Conservation (phyloP, 2,113 vertebrate genomes). For the Climacteris rufus region DNA sequence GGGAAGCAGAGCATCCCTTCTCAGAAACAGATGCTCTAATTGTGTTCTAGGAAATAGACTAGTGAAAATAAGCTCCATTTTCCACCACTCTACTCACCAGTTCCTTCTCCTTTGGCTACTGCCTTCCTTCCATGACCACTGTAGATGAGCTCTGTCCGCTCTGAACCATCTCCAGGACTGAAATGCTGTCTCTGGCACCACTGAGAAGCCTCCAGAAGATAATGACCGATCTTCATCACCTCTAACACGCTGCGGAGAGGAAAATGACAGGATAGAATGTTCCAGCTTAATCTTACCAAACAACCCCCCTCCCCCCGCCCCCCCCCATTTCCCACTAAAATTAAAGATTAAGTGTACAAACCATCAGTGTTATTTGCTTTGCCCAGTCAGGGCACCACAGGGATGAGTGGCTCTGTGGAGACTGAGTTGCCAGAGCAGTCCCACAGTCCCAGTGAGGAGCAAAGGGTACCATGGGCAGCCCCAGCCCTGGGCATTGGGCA, state of each 20-base stretch:
- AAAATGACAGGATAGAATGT: not conserved
- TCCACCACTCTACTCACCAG: accelerated
- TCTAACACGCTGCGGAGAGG: not conserved
- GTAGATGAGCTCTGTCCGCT: not conserved
- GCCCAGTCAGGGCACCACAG: too few species aligned
- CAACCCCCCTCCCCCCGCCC: too few species aligned
- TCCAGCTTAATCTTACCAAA: not conserved
- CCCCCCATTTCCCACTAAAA: not conserved
- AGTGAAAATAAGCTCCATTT: not conserved
- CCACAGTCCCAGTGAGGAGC: not conserved
- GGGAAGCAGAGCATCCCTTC: not conserved
- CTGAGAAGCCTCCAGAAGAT: not conserved
- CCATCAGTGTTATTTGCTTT: not conserved
- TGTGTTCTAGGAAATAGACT: not conserved
- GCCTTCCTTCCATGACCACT: not conserved
- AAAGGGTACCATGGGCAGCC: not conserved
- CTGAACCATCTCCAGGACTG: too few species aligned
- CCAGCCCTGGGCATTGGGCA: accelerated
- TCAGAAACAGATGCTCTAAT: not conserved
- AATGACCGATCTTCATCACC: not conserved
- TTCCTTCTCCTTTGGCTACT: not conserved
- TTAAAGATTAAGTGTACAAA: not conserved
- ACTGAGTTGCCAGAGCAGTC: accelerated
- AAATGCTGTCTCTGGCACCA: not conserved
- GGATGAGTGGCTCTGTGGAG: accelerated